These are phyloP conservation scores for Myathropa florea DNA, from an alignment of 2,888 invertebrate species.

Conservation along the genomic window DNA sequence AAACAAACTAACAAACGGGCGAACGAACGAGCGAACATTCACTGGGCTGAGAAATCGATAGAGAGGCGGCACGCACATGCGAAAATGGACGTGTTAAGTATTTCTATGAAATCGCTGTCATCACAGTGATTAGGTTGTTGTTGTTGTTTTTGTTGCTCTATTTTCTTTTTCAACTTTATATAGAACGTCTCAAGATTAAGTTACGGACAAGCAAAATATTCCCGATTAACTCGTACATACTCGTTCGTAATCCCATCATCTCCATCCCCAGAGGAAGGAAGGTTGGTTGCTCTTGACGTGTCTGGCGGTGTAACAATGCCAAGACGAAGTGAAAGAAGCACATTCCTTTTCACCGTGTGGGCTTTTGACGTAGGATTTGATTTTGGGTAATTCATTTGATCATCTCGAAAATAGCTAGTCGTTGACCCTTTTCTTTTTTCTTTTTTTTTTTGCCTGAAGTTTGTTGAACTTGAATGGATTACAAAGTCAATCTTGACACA, in stretches of 20 bases:
- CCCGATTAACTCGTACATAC: not conserved
- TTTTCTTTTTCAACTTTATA: not conserved
- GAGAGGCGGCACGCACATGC: conserved; percentile 22
- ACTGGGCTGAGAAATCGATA: not conserved
- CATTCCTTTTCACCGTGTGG: not conserved
- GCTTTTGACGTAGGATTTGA: not conserved
- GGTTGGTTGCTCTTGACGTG: not conserved
- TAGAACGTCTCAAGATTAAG: not conserved
- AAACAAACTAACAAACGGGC: not conserved
- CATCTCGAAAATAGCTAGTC: not conserved
- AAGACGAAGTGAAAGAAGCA: not conserved
- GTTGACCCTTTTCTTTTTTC: not conserved
- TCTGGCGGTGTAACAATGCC: not conserved
- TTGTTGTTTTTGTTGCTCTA: not conserved
- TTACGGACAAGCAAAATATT: not conserved
- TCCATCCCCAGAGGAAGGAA: not conserved
- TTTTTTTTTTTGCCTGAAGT: not conserved
- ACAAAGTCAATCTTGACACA: not conserved
- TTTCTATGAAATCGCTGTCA: not conserved
- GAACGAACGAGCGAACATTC: not conserved
- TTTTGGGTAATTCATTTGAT: not conserved
- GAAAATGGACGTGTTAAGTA: conserved; percentile 40
- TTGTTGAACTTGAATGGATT: not conserved
- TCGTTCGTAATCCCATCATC: not conserved
- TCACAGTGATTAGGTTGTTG: not conserved